Evolutionary conservation across 2,113 vertebrate species (phyloP), one percentile per base, ranked within the genome.

Genomic region (Forbesichthys agassizii): DNA sequence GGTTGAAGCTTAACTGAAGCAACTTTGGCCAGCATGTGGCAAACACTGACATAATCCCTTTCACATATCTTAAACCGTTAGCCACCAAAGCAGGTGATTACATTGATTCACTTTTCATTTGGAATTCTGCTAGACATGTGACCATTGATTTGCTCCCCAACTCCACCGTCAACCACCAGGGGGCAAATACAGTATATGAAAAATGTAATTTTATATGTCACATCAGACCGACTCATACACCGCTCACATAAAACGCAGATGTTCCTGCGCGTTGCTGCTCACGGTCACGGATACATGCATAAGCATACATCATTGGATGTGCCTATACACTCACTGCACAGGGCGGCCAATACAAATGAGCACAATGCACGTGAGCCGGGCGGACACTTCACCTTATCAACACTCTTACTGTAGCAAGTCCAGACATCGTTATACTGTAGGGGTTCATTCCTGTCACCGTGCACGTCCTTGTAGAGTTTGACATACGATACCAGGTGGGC

Each of bases 21-120:
- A 67, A 47, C 60, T 64, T 53, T 8, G 61, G 33, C n/a, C 68
- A 27, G 49, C 11, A 3, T 9, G 11, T 52, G 49, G 49, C 58
- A 77, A 77, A 67, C 61, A 61, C 56, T 72, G 76, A 66, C 77
- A 74, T 16, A 68, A 70, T 68, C 33, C 63, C 52, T 46, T 42
- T 20, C 70, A 1, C 52, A 11, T 33, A 75, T 78, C 71, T 79
- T 73, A 76, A 89, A 89, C 90, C 89, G 83, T 80, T 86, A 84
- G 84, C 88, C 16, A 16, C 16, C 86, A 85, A 63, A 74, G 83
- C 86, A 61, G 76, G 56, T 78, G 76, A 86, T 85, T 86, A 81
- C 85, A 90, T 89, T 82, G 89, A 92, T 90, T 89, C 84, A 83
- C 85, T 85, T 86, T 83, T 87, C 75, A 74, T 88, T 88, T 88